A percentile compares a stretch with the other conserved stretches of the same genome.
Evolutionary conservation across 1,140 invertebrate genomes (phyloP).

Genomic region (Protaetia brevitarsis): DNA sequence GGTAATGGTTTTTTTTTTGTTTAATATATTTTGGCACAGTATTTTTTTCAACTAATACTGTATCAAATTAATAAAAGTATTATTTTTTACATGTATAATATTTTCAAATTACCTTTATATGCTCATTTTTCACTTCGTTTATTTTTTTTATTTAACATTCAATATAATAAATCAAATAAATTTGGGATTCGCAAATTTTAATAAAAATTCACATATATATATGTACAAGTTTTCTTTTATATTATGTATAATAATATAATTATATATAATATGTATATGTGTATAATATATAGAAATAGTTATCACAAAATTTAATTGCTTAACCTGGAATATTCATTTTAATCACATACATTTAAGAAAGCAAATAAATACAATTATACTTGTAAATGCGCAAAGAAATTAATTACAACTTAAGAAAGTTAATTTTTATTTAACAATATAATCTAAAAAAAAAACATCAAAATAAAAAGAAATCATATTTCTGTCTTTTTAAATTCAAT

Average conservation of each 20-base stretch:
- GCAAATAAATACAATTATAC: constrained; percentile 38
- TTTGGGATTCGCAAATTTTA: constrained; percentile 6
- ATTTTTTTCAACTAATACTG: constrained; percentile 34
- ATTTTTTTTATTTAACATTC: constrained; percentile 16
- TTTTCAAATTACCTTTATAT: not conserved
- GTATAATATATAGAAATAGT: constrained; percentile 28
- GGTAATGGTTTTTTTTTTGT: constrained; percentile 13
- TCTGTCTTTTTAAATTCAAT: constrained; percentile 30
- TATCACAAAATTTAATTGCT: constrained; percentile 46
- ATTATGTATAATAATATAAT: constrained; percentile 23
- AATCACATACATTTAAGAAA: constrained; percentile 43
- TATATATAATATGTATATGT: not conserved
- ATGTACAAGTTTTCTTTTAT: constrained; percentile 19
- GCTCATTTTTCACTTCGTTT: not conserved
- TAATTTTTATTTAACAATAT: constrained; percentile 13
- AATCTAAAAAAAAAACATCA: not conserved
- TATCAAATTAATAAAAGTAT: constrained; percentile 23
- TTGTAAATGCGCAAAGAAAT: constrained; percentile 37
- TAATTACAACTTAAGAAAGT: constrained; percentile 21
- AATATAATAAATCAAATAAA: constrained; percentile 10
- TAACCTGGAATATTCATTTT: constrained; percentile 39
- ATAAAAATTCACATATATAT: constrained; percentile 8
- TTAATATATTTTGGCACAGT: constrained; percentile 38
- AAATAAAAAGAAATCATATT: constrained; percentile 31
- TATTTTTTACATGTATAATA: not conserved